A percentile compares a stretch with the other conserved stretches of the same genome.
Evolutionary conservation across 2,797 vertebrate species (phyloP).

Genomic region (Sebastes hopkinsi): DNA sequence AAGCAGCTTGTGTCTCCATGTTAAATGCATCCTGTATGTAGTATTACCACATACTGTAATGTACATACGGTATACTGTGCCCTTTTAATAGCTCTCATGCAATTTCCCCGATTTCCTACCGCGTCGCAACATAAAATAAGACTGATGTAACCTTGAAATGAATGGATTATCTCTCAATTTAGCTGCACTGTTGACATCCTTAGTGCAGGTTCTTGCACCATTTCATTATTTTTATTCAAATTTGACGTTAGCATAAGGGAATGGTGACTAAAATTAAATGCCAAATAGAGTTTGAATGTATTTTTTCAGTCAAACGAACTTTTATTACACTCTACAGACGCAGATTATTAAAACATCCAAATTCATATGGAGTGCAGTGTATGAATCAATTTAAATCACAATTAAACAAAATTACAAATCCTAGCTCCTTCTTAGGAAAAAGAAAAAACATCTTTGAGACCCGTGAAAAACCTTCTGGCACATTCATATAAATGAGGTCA

Average conservation of each 20-base stretch:
- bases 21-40: conserved; percentile 3
- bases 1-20: background rate
- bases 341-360: background rate
- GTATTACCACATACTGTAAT: background rate
- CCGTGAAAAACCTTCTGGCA: conserved; percentile 14
- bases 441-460: conserved; percentile 9
- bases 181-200: conserved; percentile 11
- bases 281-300: background rate
- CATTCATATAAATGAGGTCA: conserved; percentile 50
- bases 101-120: conserved; percentile 7
- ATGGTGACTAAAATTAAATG: background rate
- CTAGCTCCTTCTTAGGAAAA: conserved; percentile 9
- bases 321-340: background rate
- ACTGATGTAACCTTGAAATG: conserved; percentile 23
- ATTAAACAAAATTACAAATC: background rate
- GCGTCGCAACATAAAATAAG: background rate
- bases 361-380: background rate
- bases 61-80: background rate
- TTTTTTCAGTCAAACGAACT: conserved; percentile 19
- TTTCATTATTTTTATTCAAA: conserved; percentile 35
- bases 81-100: conserved; percentile 15
- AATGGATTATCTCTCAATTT: conserved; percentile 37
- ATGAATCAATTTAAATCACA: conserved; percentile 13
- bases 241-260: conserved; percentile 10
- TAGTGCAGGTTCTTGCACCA: conserved; percentile 1